Conservation (phyloP, 2,888 invertebrate species). For the Campopleginae sp. region DNA sequence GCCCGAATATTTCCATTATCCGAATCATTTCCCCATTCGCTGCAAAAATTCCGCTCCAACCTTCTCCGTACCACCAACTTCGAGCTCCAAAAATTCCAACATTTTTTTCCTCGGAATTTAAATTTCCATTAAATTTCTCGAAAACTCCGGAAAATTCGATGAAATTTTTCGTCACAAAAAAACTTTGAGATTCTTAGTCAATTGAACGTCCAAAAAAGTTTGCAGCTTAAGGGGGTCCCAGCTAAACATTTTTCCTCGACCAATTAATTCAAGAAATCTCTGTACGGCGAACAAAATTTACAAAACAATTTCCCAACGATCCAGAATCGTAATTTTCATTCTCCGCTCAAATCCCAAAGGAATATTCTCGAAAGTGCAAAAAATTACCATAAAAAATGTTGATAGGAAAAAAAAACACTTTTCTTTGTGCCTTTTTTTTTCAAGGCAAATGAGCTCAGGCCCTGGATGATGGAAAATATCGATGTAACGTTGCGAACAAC, state of each 20-base stretch:
- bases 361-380: conserved; percentile 1
- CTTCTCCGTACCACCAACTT: not conserved
- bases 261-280: not conserved
- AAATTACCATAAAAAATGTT: conserved; percentile 2
- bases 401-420: not conserved
- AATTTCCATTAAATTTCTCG: not conserved
- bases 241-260: not conserved
- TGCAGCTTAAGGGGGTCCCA: too few relatives aligned
- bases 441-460: not conserved
- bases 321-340: not conserved
- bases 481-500: not conserved
- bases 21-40: not conserved
- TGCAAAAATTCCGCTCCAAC: not conserved
- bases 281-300: not conserved
- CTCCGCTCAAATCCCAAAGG: not conserved
- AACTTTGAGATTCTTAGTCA: too few relatives aligned
- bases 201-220: too few relatives aligned
- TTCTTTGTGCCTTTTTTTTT: not conserved
- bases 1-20: conserved; percentile 4
- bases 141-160: too few relatives aligned
- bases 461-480: not conserved
- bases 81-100: not conserved
- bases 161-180: too few relatives aligned
- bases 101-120: not conserved
- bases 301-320: not conserved